Base-by-base conservation (phyloP, 1,140 invertebrate species). In the Cephus cinctus region DNA sequence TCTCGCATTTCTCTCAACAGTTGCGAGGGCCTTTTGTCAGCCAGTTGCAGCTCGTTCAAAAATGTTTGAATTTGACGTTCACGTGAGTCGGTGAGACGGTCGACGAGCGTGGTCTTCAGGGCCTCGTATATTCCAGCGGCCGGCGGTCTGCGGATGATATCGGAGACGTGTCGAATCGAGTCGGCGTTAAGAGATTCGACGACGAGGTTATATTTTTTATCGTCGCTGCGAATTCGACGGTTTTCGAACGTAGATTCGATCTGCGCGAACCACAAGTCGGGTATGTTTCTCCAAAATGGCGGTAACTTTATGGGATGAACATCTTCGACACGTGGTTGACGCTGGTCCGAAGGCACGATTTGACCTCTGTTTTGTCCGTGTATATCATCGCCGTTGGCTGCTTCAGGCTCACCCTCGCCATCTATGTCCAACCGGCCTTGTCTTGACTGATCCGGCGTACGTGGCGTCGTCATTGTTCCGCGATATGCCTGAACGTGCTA, bases 11-110 rank as follows among this genome's bases (percentile, higher is more conserved):
- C 42, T 6, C 51, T 16, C 19, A 66, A 25, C 20, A 66, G 38
- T 27, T 61, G 59, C 8, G 59, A 48, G 40, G 52, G 60, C 14
- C 50, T 47, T 21, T 57, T 43, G 36, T 58, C 55, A 4, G 55
- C 55, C 11, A 63, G 38, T 23, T 61, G 52, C 8, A 65, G 20
- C 11, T 54, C 56, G n/a, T 40, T 47, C 2, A 63, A 25, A 16
- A 61, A 44, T 43, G 59, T 63, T 34, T 57, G 44, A 5, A 60
- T 36, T 34, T 63, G 56, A 16, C 42, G 20, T 8, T 36, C 47
- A 18, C 44, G 30, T 16, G 49, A 53, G 25, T 63, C 60, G 48
- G 59, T 41, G 36, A 49, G 56, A 5, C 20, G 12, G 3, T 9
- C 6, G 27, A 52, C 12, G 8, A 52, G 22, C 16, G 38, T 21